phyloP scores from a whole-genome alignment of 2,113 vertebrate species.

The Albula glossodonta region DNA sequence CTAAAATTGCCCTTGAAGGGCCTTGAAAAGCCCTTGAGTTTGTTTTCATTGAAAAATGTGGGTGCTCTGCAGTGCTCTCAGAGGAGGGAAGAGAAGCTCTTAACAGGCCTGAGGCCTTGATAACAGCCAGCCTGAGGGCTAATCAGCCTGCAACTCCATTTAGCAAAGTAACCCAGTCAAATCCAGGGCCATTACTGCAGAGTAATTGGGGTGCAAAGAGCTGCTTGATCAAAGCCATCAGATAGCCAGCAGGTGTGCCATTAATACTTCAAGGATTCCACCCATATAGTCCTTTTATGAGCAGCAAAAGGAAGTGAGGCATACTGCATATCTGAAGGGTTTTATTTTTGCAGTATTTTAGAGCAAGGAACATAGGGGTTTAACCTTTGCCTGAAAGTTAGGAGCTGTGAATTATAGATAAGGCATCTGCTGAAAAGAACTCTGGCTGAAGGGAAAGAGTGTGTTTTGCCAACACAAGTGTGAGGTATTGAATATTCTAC shows the following conservation, averaged over 20 bases:
- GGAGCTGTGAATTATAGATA: background rate
- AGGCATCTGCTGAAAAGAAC: background rate
- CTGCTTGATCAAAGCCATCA: background rate
- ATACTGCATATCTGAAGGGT: background rate
- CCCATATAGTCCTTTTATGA: constrained; percentile 3
- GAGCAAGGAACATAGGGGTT: background rate
- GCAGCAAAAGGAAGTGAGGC: background rate
- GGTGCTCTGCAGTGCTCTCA: background rate
- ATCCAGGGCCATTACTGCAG: constrained; percentile 6
- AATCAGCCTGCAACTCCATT: constrained; percentile 17
- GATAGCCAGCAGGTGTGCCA: background rate
- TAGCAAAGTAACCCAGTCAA: background rate
- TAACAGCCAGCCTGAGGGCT: background rate
- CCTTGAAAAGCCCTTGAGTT: background rate
- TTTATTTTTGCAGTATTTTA: background rate
- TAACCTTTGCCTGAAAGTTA: background rate
- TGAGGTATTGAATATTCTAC: too few species aligned
- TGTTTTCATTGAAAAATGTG: background rate
- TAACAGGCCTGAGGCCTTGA: background rate
- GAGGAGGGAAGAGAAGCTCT: background rate
- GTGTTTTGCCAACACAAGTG: background rate
- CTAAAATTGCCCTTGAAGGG: background rate
- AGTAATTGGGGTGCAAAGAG: constrained; percentile 17
- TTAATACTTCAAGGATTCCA: background rate
- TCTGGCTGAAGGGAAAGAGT: background rate